Base-by-base conservation (phyloP, 2,888 invertebrate species). In the Platycheirus rosarum region DNA sequence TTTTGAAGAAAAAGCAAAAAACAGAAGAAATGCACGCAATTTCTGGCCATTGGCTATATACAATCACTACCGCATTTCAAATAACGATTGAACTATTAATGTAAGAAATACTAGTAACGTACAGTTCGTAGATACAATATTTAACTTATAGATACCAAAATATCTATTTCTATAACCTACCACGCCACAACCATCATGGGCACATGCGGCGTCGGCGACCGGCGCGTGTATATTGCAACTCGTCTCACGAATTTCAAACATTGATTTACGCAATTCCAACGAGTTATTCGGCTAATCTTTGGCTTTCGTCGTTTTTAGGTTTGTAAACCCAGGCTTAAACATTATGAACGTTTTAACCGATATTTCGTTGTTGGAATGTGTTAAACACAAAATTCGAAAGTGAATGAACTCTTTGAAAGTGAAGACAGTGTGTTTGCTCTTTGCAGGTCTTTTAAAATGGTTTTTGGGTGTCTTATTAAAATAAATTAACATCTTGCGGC, bases 331-430 rank as follows among this genome's bases (percentile, higher is more conserved):
- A 14, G 60, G 44, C 48, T 11, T 14, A 71, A 53, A 53, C 42
- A 35, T 20, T 46, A 9, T 26, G 60, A 14, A 37, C 18, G 46
- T 26, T 26, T 44, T 53, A 60, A 23, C 18, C 23, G 44, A 14
- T n/a, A 23, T 53, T 63, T 53, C 26, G 18, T 46, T 66, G 57
- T 8, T 48, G 44, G 51, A 53, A 49, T 65, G 44, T 44, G 29
- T 16, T 44, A n/a, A 42, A 26, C 16, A n/a, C 16, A 40, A 37
- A 8, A 65, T 80, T 66, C 46, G 70, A 80, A 80, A 80, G 80
- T 80, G 80, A 80, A 75, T 76, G 80, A 80, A 80, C 80, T 75
- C 75, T 42, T 71, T 46, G 60, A 60, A 63, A 66, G 51, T 70
- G 44, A 60, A 60, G 60, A 20, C 13, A 44, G 7, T 20, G 16